Conservation (phyloP, 2,113 vertebrate species). For the Morone chrysops region DNA sequence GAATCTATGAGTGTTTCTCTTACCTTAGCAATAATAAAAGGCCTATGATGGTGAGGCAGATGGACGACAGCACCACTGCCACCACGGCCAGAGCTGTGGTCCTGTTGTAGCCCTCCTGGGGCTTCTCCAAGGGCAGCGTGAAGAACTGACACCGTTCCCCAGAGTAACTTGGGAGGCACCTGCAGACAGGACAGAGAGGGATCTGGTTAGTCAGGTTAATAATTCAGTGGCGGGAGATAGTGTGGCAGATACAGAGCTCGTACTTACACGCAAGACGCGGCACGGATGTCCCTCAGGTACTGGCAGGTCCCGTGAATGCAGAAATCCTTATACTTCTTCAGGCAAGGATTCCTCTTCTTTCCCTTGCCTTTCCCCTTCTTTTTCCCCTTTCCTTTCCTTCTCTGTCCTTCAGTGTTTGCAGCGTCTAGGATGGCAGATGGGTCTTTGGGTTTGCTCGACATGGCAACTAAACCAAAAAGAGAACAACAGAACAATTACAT, state of each 20-base stretch:
- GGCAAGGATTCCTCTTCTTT: slow-evolving; percentile 94
- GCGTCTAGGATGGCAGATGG: slow-evolving; percentile 64
- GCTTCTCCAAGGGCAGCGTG: slow-evolving; percentile 86
- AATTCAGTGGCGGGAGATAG: not conserved
- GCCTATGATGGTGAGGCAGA: slow-evolving; percentile 93
- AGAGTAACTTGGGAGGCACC: slow-evolving; percentile 89
- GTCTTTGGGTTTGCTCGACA: slow-evolving; percentile 91
- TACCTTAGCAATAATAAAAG: slow-evolving; percentile 94
- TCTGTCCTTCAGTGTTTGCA: slow-evolving; percentile 50
- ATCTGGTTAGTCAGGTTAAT: not conserved
- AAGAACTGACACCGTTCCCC: slow-evolving; percentile 92
- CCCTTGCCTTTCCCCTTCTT: slow-evolving; percentile 91
- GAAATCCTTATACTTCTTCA: slow-evolving; percentile 93
- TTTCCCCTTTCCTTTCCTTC: slow-evolving; percentile 81
- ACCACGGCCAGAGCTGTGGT: slow-evolving; percentile 93
- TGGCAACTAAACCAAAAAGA: slow-evolving; percentile 84
- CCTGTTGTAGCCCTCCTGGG: slow-evolving; percentile 86
- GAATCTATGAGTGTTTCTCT: not conserved
- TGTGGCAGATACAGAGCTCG: not conserved
- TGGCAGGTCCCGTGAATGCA: slow-evolving; percentile 96
- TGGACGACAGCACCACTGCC: slow-evolving; percentile 92
- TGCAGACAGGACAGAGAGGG: slow-evolving; percentile 41
- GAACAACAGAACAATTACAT: not conserved
- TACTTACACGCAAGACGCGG: slow-evolving; percentile 93
- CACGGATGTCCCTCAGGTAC: slow-evolving; percentile 86